Conservation (phyloP, 2,888 invertebrate genomes). For the Tillus elongatus region DNA sequence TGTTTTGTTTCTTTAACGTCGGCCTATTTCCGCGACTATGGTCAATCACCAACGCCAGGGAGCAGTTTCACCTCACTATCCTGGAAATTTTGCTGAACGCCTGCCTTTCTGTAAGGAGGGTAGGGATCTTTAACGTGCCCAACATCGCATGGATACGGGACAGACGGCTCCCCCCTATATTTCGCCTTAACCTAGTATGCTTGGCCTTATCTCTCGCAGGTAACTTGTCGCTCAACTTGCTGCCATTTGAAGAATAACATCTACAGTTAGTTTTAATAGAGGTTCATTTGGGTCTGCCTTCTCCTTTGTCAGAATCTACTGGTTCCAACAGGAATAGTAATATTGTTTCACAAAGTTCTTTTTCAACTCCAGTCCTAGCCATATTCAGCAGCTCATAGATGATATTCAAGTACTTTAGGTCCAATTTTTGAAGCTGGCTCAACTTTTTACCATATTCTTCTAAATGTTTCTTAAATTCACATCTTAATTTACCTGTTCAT, state of each 20-base stretch:
- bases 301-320: slow-evolving; percentile 48
- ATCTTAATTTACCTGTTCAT: too few species aligned
- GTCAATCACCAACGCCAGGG: too few species aligned
- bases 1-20: too few species aligned
- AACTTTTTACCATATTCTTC: slow-evolving; percentile 66
- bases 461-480: slow-evolving; percentile 66
- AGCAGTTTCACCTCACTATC: too few species aligned
- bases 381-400: slow-evolving; percentile 67
- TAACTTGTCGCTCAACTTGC: slow-evolving; percentile 40
- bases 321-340: slow-evolving; percentile 55
- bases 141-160: too few species aligned
- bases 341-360: slow-evolving; percentile 49
- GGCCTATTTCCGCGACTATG: too few species aligned
- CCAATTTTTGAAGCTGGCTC: slow-evolving; percentile 49
- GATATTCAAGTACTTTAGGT: slow-evolving; percentile 56
- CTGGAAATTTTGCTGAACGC: too few species aligned
- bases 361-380: slow-evolving; percentile 58
- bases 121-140: too few species aligned
- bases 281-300: slow-evolving; percentile 54
- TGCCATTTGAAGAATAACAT: slow-evolving; percentile 41
- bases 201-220: slow-evolving; percentile 37
- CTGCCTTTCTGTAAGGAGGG: too few species aligned
- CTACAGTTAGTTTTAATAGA: slow-evolving; percentile 55
- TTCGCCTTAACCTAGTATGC: too few species aligned
- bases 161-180: too few species aligned